phyloP scores from a whole-genome alignment of 37 sponge, comb jelly and placozoan genomes.

The Chondrilla cf. caribensis region DNA sequence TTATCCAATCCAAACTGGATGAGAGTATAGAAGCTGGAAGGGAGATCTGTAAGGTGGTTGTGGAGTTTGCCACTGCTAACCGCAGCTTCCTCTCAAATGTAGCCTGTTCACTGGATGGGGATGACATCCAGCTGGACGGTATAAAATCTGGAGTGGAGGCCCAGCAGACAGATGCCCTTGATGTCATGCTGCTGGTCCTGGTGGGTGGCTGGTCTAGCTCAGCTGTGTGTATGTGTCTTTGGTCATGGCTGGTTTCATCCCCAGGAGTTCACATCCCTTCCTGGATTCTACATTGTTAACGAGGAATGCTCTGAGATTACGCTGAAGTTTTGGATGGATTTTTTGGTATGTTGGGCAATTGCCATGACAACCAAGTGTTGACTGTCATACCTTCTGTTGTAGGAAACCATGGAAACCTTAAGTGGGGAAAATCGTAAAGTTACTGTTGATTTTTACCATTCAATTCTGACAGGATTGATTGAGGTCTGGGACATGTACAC shows the following conservation, averaged over 20 bases:
- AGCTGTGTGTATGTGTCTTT: no score
- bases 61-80: conserved; percentile 22
- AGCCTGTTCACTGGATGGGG: not conserved
- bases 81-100: not conserved
- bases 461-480: conserved; percentile 36
- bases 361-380: not conserved
- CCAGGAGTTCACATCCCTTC: conserved; percentile 53
- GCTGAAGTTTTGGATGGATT: conserved; percentile 55
- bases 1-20: conserved; percentile 20
- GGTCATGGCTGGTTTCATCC: no score
- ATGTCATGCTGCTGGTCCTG: conserved; percentile 1
- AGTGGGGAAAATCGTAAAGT: not conserved
- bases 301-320: conserved; percentile 62
- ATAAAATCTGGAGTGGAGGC: not conserved
- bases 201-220: not conserved
- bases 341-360: conserved; percentile 34
- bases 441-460: conserved; percentile 43
- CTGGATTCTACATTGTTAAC: conserved; percentile 63
- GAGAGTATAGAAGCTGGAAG: not conserved
- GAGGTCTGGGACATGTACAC: no score
- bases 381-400: not conserved
- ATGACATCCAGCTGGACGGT: not conserved
- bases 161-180: not conserved
- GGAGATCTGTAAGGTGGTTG: conserved; percentile 17
- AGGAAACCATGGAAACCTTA: conserved; percentile 40